These are phyloP conservation scores for Sebastes iracundus DNA, from an alignment of 2,797 vertebrate genomes.

Conservation along the genomic window DNA sequence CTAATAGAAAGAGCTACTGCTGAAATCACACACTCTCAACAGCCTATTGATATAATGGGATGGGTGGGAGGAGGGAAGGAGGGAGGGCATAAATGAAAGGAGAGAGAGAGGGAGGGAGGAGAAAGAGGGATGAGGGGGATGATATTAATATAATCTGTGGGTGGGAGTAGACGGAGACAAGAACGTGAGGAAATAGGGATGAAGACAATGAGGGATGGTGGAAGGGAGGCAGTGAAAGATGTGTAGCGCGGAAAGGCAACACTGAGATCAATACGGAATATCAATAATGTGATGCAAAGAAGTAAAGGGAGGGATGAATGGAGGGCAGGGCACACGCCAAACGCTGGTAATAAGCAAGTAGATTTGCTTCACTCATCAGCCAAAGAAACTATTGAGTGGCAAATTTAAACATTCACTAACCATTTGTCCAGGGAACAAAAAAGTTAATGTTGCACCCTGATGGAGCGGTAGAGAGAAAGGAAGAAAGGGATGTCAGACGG, in stretches of 20 bases:
- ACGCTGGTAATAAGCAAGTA: too few relatives aligned
- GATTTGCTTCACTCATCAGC: too few relatives aligned
- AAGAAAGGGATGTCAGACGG: neutral
- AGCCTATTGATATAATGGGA: constrained; percentile 63
- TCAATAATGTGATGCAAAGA: constrained; percentile 5
- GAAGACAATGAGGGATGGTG: neutral
- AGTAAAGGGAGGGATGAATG: neutral
- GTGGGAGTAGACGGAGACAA: constrained; percentile 22
- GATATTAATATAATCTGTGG: constrained; percentile 33
- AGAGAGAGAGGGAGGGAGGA: neutral
- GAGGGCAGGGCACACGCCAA: neutral
- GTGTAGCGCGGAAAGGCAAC: neutral
- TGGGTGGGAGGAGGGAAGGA: constrained; percentile 9
- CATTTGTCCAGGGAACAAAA: too few relatives aligned
- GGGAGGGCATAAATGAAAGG: neutral
- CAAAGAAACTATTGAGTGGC: neutral
- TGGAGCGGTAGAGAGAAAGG: neutral
- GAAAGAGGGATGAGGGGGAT: neutral
- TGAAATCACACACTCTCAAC: constrained; percentile 53
- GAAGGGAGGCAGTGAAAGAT: neutral
- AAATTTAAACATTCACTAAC: neutral
- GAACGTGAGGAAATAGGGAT: neutral
- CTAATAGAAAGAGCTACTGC: constrained; percentile 64
- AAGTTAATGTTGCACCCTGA: neutral
- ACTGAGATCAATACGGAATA: constrained; percentile 16